phyloP scores from a whole-genome alignment of 2,797 vertebrate genomes.

The Sparidentex hasta region DNA sequence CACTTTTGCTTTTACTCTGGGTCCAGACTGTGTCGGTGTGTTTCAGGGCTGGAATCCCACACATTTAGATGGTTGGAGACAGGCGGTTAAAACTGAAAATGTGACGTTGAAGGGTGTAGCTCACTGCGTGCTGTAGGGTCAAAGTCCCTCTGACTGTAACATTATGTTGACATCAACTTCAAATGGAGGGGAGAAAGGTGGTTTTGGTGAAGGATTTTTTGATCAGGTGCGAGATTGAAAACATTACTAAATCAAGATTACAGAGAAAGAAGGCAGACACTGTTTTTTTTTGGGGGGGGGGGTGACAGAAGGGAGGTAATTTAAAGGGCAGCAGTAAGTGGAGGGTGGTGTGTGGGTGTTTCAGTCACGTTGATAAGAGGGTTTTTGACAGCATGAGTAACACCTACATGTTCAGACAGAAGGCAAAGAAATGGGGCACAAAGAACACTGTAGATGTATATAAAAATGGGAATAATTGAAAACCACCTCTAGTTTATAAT shows the following conservation, averaged over 20 bases:
- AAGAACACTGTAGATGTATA: not conserved
- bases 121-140: not conserved
- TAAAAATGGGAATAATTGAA: not conserved
- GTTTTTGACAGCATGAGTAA: constrained; percentile 35
- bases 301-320: constrained; percentile 26
- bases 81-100: not conserved
- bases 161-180: not conserved
- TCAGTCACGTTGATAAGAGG: constrained; percentile 21
- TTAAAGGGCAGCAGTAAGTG: constrained; percentile 30
- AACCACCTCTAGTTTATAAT: not conserved
- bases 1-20: not conserved
- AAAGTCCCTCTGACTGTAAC: not conserved
- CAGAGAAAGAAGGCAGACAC: constrained; percentile 15
- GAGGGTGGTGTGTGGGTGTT: constrained; percentile 31
- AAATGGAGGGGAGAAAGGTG: not conserved
- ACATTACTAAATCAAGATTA: constrained; percentile 9
- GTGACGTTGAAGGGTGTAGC: not conserved
- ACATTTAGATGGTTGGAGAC: not conserved
- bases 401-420: constrained; percentile 46
- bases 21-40: not conserved
- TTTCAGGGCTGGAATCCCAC: not conserved
- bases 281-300: constrained; percentile 3
- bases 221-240: constrained; percentile 19
- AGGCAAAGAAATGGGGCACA: not conserved
- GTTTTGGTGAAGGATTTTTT: constrained; percentile 2